A percentile compares a stretch with the other conserved stretches of the same genome.
These are phyloP conservation scores for Parauchenoglanis ngamensis DNA, from an alignment of 2,797 vertebrate genomes.

Conservation along the genomic window DNA sequence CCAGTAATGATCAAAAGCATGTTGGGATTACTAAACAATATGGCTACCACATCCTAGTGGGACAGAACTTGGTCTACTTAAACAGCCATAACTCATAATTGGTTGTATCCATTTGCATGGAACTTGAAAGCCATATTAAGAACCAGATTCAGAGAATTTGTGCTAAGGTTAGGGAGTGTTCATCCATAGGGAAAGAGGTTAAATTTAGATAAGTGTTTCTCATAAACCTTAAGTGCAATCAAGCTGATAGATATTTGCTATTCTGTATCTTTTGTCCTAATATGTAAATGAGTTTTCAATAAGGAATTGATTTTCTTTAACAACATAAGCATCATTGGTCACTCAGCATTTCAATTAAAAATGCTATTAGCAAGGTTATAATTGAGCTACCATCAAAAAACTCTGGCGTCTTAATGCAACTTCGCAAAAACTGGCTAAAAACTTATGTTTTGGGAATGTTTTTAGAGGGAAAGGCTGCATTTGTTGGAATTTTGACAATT, in stretches of 20 bases:
- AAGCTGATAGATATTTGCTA: background rate
- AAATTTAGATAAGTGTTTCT: background rate
- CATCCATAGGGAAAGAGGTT: background rate
- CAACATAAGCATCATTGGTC: background rate
- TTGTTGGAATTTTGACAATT: background rate
- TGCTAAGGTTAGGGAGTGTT: background rate
- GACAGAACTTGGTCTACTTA: background rate
- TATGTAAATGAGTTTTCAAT: background rate
- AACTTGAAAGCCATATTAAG: background rate
- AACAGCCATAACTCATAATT: background rate
- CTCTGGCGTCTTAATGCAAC: too few species aligned
- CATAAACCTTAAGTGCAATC: background rate
- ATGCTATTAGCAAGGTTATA: background rate
- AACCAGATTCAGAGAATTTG: background rate
- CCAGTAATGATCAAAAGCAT: background rate
- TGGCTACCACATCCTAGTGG: background rate
- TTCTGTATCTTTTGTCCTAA: background rate
- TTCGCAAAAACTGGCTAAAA: background rate
- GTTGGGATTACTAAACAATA: background rate
- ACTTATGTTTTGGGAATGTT: background rate
- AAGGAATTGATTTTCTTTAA: background rate
- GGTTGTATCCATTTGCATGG: background rate
- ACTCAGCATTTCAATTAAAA: background rate
- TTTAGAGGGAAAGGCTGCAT: background rate
- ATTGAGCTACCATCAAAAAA: background rate